phyloP scores from a whole-genome alignment of 2,888 invertebrate genomes.

The Standfussiana lucernea region DNA sequence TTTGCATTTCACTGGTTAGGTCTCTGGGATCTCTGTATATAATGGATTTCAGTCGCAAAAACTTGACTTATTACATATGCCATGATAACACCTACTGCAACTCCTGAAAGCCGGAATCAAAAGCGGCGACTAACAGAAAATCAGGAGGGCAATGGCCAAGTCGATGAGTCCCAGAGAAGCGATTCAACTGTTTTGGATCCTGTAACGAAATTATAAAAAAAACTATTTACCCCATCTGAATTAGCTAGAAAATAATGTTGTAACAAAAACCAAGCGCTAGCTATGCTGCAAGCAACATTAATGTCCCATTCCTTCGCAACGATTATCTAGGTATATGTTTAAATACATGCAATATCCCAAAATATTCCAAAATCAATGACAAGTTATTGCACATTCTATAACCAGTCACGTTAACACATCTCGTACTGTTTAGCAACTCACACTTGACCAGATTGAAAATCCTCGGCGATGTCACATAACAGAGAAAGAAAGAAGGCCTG shows the following conservation, averaged over 20 bases:
- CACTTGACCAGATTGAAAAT: conserved; percentile 67
- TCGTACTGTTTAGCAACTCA: conserved; percentile 64
- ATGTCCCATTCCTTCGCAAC: conserved; percentile 53
- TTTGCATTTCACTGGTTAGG: too few species aligned
- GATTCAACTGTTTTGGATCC: neutral
- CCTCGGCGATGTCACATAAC: conserved; percentile 48
- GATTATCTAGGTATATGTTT: conserved; percentile 40
- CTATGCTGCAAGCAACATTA: conserved; percentile 33
- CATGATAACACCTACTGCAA: neutral
- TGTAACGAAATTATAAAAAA: neutral
- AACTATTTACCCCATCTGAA: neutral
- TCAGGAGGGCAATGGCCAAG: neutral
- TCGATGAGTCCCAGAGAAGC: neutral
- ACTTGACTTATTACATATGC: too few species aligned
- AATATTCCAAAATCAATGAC: conserved; percentile 62
- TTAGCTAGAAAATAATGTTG: conserved; percentile 23
- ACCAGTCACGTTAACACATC: conserved; percentile 66
- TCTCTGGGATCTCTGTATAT: too few species aligned
- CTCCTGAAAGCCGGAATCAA: neutral
- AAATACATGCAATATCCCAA: conserved; percentile 57
- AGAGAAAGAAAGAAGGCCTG: conserved; percentile 1
- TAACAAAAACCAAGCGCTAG: neutral
- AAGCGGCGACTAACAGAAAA: neutral
- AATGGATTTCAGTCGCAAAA: too few species aligned
- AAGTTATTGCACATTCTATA: conserved; percentile 62